Conservation (phyloP, 2,797 vertebrate genomes). For the Orestias chungarensis region DNA sequence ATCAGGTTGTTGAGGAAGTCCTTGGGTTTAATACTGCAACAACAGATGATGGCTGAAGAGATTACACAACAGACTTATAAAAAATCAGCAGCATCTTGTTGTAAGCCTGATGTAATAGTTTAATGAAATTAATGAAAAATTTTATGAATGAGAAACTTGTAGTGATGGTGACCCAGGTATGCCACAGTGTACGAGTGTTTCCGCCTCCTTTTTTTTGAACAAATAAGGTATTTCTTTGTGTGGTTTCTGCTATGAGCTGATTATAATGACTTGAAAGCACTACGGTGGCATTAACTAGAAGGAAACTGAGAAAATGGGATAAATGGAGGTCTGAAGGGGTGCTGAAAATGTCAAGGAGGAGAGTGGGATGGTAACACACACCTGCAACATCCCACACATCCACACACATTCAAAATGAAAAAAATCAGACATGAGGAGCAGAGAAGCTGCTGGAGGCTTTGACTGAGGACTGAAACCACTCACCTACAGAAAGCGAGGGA, state of each 20-base stretch:
- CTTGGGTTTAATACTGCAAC: too few species aligned
- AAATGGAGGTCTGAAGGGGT: slow-evolving; percentile 18
- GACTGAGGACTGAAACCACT: slow-evolving; percentile 11
- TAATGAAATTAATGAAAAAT: too few species aligned
- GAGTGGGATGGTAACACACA: slow-evolving; percentile 17
- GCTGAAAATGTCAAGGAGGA: slow-evolving; percentile 34
- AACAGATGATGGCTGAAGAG: too few species aligned
- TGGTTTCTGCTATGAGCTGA: not conserved
- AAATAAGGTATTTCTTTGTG: not conserved
- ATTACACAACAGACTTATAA: too few species aligned
- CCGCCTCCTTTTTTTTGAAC: not conserved
- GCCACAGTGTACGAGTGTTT: not conserved
- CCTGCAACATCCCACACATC: not conserved
- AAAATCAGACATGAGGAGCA: slow-evolving; percentile 11
- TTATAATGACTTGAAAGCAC: not conserved
- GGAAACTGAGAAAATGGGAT: slow-evolving; percentile 19
- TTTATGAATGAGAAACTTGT: not conserved
- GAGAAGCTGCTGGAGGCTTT: slow-evolving; percentile 19
- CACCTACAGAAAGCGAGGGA: slow-evolving; percentile 16
- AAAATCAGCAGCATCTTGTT: too few species aligned
- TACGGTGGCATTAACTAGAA: slow-evolving; percentile 1
- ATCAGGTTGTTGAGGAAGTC: too few species aligned
- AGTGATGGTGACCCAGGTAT: not conserved
- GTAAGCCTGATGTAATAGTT: too few species aligned
- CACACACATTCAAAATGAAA: slow-evolving; percentile 3